phyloP scores from a whole-genome alignment of 2,113 vertebrate species.

The Sarotherodon lohbergeri region DNA sequence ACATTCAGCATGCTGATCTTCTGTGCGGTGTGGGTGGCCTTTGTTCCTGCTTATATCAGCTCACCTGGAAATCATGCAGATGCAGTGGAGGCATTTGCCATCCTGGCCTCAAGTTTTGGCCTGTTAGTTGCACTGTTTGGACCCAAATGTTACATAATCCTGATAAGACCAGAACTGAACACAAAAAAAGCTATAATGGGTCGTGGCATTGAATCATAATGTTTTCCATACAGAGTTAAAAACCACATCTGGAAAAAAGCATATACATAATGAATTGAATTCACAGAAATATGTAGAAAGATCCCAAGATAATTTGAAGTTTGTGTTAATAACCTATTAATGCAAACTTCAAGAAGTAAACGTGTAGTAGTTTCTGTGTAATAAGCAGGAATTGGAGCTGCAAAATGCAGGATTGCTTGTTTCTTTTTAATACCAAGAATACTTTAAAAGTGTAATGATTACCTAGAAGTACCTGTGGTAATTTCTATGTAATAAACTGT shows the following conservation, averaged over 20 bases:
- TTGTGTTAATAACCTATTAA: not conserved
- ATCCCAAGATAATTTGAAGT: not conserved
- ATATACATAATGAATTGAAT: not conserved
- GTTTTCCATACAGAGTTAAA: not conserved
- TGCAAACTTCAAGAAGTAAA: not conserved
- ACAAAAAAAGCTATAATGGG: constrained; percentile 66
- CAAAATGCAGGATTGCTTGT: not conserved
- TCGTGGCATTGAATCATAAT: not conserved
- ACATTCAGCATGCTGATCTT: constrained; percentile 11
- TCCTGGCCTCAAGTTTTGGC: constrained; percentile 71
- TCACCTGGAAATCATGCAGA: constrained; percentile 69
- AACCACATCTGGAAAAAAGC: not conserved
- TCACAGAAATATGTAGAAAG: not conserved
- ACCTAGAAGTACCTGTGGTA: not conserved
- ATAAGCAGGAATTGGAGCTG: not conserved
- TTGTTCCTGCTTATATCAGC: constrained; percentile 58
- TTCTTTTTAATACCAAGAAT: not conserved
- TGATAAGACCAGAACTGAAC: constrained; percentile 65
- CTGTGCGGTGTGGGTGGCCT: not conserved
- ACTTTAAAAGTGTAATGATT: not conserved
- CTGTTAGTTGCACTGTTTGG: constrained; percentile 62
- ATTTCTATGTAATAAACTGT: not conserved
- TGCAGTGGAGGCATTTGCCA: constrained; percentile 69
- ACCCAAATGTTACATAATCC: constrained; percentile 73
- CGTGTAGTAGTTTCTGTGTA: not conserved